Evolutionary conservation across 2,888 invertebrate genomes (phyloP).

Genomic region (Nysson spinosus): DNA sequence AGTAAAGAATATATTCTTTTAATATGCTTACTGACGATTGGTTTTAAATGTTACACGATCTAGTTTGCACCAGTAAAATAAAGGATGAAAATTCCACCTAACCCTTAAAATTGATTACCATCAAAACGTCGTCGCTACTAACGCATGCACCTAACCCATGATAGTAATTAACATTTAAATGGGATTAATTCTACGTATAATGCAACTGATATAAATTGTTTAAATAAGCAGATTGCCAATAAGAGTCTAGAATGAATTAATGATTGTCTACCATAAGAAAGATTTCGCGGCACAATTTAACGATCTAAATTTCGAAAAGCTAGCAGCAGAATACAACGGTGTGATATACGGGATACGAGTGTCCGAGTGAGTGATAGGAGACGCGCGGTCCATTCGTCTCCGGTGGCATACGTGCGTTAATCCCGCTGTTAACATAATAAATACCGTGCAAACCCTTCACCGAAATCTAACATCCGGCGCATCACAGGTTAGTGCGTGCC

Average conservation of each 20-base stretch:
- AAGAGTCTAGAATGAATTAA: too few relatives aligned
- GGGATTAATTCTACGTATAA: too few relatives aligned
- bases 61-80: too few relatives aligned
- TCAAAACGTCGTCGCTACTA: too few relatives aligned
- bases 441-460: slow-evolving; percentile 21
- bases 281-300: slow-evolving; percentile 42
- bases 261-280: slow-evolving; percentile 20
- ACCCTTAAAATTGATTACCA: too few relatives aligned
- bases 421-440: slow-evolving; percentile 56
- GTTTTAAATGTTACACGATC: too few relatives aligned
- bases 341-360: slow-evolving; percentile 49
- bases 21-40: too few relatives aligned
- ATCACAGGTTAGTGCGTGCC: slow-evolving; percentile 52
- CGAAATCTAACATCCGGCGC: slow-evolving; percentile 52
- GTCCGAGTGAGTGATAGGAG: slow-evolving; percentile 32
- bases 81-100: too few relatives aligned
- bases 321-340: slow-evolving; percentile 43
- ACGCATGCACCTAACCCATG: too few relatives aligned
- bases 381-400: slow-evolving; percentile 32
- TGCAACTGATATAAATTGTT: neutral
- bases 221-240: too few relatives aligned
- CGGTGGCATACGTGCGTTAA: slow-evolving; percentile 30
- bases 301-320: slow-evolving; percentile 48
- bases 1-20: too few relatives aligned
- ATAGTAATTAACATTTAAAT: too few relatives aligned